A percentile compares a stretch with the other conserved stretches of the same genome.
Evolutionary conservation across 64 coral and sea anemone genomes (phyloP).

Genomic region (Actinia equina): DNA sequence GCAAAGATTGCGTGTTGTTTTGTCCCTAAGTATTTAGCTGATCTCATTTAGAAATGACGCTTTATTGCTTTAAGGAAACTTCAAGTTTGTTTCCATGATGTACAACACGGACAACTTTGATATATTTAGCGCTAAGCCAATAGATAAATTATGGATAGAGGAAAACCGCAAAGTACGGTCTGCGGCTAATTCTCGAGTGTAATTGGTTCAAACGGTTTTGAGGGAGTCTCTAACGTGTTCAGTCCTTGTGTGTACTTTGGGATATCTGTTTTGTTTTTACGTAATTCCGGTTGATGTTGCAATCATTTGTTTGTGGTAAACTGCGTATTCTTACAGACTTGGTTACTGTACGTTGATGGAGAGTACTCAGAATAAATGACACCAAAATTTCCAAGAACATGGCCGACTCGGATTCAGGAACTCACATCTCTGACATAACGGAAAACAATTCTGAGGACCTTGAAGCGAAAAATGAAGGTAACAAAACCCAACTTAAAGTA

Average conservation of each 20-base stretch:
- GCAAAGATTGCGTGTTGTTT: background rate
- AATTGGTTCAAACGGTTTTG: background rate
- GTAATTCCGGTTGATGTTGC: background rate
- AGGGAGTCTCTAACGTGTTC: background rate
- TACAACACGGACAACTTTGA: background rate
- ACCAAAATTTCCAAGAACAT: conserved; percentile 21
- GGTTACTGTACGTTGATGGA: background rate
- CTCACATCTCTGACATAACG: conserved; percentile 75
- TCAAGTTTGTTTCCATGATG: background rate
- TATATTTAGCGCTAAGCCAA: background rate
- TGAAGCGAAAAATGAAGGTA: conserved; percentile 81
- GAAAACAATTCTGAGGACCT: conserved; percentile 53
- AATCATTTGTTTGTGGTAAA: conserved; percentile 3
- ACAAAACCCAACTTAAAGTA: background rate
- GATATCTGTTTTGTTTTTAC: background rate
- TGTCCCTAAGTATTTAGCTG: background rate
- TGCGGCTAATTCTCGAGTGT: background rate
- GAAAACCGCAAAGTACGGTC: background rate
- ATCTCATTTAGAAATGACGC: background rate
- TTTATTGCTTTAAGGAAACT: background rate
- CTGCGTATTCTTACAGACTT: conserved; percentile 19
- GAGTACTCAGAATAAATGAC: background rate
- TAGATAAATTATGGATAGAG: background rate
- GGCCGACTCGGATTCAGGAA: conserved; percentile 89
- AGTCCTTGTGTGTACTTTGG: background rate